Percentiles rank a stretch among this genome's conserved stretches.
These are phyloP conservation scores for Allolobophora icterica DNA, from an alignment of 2,888 invertebrate genomes.

Conservation along the genomic window DNA sequence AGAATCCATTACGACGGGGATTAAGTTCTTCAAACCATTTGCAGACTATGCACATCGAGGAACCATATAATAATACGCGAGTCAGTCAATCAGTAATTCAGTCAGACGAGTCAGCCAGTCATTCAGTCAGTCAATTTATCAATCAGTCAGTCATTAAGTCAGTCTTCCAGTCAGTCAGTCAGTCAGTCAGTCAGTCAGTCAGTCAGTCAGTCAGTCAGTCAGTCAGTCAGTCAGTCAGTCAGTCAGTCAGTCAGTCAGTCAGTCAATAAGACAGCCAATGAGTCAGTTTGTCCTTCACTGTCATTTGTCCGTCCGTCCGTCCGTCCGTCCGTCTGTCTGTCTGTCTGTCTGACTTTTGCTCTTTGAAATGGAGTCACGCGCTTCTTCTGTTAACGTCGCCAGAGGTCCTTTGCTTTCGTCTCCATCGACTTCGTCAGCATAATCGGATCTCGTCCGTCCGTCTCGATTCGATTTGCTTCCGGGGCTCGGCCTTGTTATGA, in stretches of 20 bases:
- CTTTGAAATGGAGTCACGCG: background rate
- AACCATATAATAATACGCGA: too few species aligned
- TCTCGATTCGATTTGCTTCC: background rate
- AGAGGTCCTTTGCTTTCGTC: background rate
- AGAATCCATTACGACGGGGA: background rate
- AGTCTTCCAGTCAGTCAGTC: background rate
- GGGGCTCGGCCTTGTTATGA: background rate
- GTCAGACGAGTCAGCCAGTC: background rate
- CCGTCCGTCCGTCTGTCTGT: too few species aligned
- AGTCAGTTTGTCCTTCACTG: too few species aligned
- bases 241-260: too few species aligned
- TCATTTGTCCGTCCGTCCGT: too few species aligned
- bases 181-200: background rate
- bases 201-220: background rate
- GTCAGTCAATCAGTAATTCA: too few species aligned
- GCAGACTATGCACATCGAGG: too few species aligned
- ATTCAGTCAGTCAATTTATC: background rate
- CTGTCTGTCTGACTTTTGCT: background rate
- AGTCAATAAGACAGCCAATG: too few species aligned
- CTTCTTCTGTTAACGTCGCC: background rate
- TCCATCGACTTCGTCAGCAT: background rate
- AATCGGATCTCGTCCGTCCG: background rate
- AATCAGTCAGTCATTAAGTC: background rate
- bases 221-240: background rate
- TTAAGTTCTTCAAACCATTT: background rate